Conservation (phyloP, 2,888 invertebrate genomes). For the Pachycephus smyrnensis region DNA sequence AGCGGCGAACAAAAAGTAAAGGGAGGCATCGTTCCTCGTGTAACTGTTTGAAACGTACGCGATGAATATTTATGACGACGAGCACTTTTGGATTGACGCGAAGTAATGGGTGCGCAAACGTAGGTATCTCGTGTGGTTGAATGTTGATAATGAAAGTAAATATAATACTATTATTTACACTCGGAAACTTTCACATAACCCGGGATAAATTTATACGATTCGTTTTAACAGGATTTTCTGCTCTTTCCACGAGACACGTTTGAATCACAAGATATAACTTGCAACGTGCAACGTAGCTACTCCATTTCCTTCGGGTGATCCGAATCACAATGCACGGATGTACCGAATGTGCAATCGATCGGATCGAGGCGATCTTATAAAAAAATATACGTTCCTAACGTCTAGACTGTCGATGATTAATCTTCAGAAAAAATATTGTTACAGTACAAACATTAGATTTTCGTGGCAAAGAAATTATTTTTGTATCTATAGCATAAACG, state of each 20-base stretch:
- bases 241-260: neutral
- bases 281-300: neutral
- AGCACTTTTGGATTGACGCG: neutral
- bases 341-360: slow-evolving; percentile 25
- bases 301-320: neutral
- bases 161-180: neutral
- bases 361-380: slow-evolving; percentile 13
- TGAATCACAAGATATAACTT: neutral
- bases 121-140: neutral
- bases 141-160: neutral
- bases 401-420: neutral
- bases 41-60: slow-evolving; percentile 4
- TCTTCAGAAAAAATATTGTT: neutral
- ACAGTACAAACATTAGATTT: neutral
- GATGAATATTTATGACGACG: slow-evolving; percentile 7
- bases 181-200: no score
- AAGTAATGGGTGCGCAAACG: slow-evolving; percentile 3
- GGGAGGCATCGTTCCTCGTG: neutral
- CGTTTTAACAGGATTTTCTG: neutral
- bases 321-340: slow-evolving; percentile 37
- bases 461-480: neutral
- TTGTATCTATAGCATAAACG: no score
- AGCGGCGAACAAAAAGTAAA: neutral
- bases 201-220: neutral
- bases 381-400: neutral